phyloP scores from a whole-genome alignment of 1,140 invertebrate species.

The Dendroctonus ponderosae region DNA sequence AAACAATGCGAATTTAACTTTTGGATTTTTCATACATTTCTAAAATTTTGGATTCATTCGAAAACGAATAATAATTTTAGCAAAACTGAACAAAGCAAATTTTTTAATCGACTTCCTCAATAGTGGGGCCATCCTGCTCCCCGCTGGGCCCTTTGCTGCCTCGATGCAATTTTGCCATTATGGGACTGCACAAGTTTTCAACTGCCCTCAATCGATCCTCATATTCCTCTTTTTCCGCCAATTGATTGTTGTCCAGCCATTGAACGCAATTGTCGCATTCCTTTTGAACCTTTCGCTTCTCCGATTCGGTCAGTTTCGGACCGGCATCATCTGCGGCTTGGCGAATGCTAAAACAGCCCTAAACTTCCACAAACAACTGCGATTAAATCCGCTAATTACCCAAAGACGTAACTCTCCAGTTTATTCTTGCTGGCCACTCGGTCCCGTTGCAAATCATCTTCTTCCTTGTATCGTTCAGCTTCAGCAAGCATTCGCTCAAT shows the following conservation, averaged over 20 bases:
- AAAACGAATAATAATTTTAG: no score
- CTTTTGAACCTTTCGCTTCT: conserved; percentile 50
- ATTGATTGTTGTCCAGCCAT: conserved; percentile 69
- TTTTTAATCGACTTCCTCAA: conserved; percentile 51
- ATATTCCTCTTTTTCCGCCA: conserved; percentile 63
- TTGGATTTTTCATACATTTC: no score
- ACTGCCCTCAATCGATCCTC: conserved; percentile 58
- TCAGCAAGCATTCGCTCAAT: conserved; percentile 66
- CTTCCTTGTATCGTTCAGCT: conserved; percentile 63
- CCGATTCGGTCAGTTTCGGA: conserved; percentile 44
- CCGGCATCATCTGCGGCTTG: conserved; percentile 45
- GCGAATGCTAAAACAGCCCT: conserved; percentile 60
- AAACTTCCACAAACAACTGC: not conserved
- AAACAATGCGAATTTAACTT: no score
- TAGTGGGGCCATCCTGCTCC: conserved; percentile 46
- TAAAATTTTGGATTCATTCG: no score
- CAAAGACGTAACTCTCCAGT: conserved; percentile 71
- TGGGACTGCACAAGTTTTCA: conserved; percentile 52
- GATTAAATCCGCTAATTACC: conserved; percentile 6
- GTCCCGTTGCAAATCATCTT: conserved; percentile 58
- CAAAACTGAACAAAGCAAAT: not conserved
- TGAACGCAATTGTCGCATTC: conserved; percentile 59
- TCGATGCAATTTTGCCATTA: conserved; percentile 56
- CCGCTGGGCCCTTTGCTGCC: conserved; percentile 32
- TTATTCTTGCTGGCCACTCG: conserved; percentile 65